Conservation (phyloP, 2,888 invertebrate genomes). For the Peribatodes rhomboidaria region DNA sequence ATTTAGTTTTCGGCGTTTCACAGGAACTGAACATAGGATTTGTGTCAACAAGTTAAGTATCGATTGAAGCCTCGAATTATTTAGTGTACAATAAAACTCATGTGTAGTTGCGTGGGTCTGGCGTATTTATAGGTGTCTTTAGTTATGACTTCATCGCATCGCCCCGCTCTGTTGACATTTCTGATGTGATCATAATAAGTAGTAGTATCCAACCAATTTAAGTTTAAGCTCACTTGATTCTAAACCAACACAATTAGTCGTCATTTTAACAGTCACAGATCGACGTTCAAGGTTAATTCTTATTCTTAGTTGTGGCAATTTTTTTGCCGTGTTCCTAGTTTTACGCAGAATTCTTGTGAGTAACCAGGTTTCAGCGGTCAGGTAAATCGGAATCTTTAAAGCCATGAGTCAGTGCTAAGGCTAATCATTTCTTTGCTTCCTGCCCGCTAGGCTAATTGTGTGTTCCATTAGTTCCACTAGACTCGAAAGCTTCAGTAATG, state of each 20-base stretch:
- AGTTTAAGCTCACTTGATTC: slow-evolving; percentile 42
- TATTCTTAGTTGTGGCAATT: slow-evolving; percentile 35
- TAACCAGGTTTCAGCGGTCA: slow-evolving; percentile 58
- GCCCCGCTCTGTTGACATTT: slow-evolving; percentile 61
- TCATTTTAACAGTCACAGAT: slow-evolving; percentile 38
- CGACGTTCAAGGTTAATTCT: slow-evolving; percentile 46
- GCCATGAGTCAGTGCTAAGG: slow-evolving; percentile 72
- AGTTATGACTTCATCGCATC: slow-evolving; percentile 79
- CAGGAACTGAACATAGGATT: slow-evolving; percentile 22
- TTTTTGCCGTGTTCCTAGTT: slow-evolving; percentile 40
- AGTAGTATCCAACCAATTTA: slow-evolving; percentile 47
- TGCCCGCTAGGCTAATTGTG: slow-evolving; percentile 73
- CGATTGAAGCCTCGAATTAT: slow-evolving; percentile 46
- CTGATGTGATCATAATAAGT: slow-evolving; percentile 51
- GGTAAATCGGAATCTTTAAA: slow-evolving; percentile 63
- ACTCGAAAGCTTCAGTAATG: slow-evolving; percentile 64
- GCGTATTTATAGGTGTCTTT: slow-evolving; percentile 75
- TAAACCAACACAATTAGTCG: slow-evolving; percentile 41
- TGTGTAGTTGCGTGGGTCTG: slow-evolving; percentile 70
- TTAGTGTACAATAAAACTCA: slow-evolving; percentile 63
- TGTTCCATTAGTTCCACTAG: slow-evolving; percentile 79
- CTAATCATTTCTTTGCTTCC: slow-evolving; percentile 78
- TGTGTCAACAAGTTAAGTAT: slow-evolving; percentile 33
- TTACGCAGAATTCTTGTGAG: slow-evolving; percentile 59
- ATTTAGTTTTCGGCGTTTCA: slow-evolving; percentile 36